Evolutionary conservation across 2,888 invertebrate species (phyloP).

Genomic region (Agrochola macilenta): DNA sequence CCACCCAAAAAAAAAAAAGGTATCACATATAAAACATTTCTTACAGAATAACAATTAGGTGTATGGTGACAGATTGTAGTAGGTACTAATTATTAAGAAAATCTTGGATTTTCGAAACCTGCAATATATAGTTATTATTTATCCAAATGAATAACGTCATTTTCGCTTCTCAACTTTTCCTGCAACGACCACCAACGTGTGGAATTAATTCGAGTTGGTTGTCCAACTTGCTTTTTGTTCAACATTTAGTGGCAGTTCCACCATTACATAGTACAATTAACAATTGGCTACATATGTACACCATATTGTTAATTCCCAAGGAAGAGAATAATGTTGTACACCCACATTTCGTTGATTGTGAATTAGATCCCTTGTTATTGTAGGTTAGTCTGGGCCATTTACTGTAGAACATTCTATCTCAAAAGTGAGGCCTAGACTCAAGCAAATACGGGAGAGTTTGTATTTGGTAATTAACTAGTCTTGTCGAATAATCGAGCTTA

Average conservation of each 20-base stretch:
- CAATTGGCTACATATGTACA: constrained; percentile 27
- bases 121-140: neutral
- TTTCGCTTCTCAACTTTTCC: constrained; percentile 1
- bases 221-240: constrained; percentile 28
- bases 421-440: neutral
- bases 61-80: too few species aligned
- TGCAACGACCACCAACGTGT: neutral
- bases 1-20: too few species aligned
- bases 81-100: too few species aligned
- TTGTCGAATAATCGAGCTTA: too few species aligned
- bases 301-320: constrained; percentile 17
- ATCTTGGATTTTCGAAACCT: too few species aligned
- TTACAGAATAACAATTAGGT: too few species aligned
- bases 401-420: neutral
- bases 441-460: neutral
- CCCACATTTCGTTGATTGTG: constrained; percentile 41
- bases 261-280: constrained; percentile 30
- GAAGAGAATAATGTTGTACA: constrained; percentile 15
- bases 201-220: constrained; percentile 37
- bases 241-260: constrained; percentile 29
- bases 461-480: neutral
- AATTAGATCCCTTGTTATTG: constrained; percentile 23
- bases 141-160: neutral
- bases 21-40: too few species aligned
- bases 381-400: neutral